These are phyloP conservation scores for Cataglyphis altisquamis DNA, from an alignment of 2,888 invertebrate species.

Conservation along the genomic window DNA sequence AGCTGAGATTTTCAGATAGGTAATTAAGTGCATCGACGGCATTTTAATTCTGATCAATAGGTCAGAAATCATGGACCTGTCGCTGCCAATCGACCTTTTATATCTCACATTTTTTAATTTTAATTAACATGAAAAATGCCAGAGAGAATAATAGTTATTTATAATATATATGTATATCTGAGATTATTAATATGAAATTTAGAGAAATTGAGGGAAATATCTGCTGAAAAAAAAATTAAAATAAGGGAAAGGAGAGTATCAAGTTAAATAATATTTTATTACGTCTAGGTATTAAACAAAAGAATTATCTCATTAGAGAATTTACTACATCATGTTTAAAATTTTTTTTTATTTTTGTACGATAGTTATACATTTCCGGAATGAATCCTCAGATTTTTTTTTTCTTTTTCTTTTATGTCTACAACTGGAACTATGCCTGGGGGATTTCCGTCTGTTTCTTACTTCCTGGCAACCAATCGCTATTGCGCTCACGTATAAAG, in stretches of 20 bases:
- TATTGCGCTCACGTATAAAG: background rate
- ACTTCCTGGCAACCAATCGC: background rate
- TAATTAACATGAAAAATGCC: constrained; percentile 9
- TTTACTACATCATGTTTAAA: constrained; percentile 8
- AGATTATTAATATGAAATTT: background rate
- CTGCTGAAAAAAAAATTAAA: background rate
- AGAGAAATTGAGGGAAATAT: background rate
- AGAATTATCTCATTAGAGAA: background rate
- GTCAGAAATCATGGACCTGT: background rate
- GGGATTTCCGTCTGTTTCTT: constrained; percentile 22
- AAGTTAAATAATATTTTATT: background rate
- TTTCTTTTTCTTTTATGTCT: background rate
- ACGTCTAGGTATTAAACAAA: background rate
- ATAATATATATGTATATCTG: background rate
- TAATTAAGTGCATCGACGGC: background rate
- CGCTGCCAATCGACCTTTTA: background rate
- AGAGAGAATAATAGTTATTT: background rate
- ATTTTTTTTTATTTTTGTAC: constrained; percentile 19
- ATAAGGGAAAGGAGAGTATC: background rate
- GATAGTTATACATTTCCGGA: constrained; percentile 3
- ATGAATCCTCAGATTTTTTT: background rate
- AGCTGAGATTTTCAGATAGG: background rate
- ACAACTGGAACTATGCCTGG: background rate
- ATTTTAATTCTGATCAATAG: background rate
- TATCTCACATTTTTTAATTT: background rate